Evolutionary conservation across 2,113 vertebrate species (phyloP), one percentile per base, ranked within the genome.

Genomic region (Willisornis vidua): DNA sequence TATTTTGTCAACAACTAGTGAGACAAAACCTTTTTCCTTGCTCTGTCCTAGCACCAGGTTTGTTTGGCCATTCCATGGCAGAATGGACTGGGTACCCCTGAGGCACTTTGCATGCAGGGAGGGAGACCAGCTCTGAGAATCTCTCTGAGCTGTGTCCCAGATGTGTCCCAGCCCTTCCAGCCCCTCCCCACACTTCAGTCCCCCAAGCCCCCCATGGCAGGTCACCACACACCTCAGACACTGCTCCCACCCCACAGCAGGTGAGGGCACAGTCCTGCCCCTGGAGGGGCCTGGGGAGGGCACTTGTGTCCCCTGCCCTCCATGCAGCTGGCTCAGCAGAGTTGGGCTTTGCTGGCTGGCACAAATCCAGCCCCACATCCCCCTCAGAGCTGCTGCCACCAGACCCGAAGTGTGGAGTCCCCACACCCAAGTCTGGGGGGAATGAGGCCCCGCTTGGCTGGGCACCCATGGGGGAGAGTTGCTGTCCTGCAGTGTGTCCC

Each of bases 361-460:
- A 31, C 54, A 45, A 37, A 39, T 14, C n/a, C 3, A 0, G 35
- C 63, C 71, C 31, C 3, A 0, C 3, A 0, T 19, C 13, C 19
- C 74, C 11, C 28, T 22, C 37, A 10, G 66, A 55, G 48, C 85
- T 62, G 46, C 58, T 61, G 59, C 54, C 1, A 1, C 72, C 35
- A 51, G 35, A 49, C 4, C 45, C 5, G 1, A 68, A 35, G 43
- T 51, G 24, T 9, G 28, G 46, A 59, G 45, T 22, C 5, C 33
- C 51, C 61, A 78, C 26, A 26, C n/a, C 67, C 26, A 6, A 0
- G 6, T 3, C 73, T 14, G 49, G 23, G 46, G 57, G 28, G 35
- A 5, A 7, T 1, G 1, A 18, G 25, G 28, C 13, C 54, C 28
- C 24, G 5, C 33, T 15, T 19, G 26, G 11, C 57, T 6, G 20